These are phyloP conservation scores for Tridacna crocea DNA, from an alignment of 2,888 invertebrate genomes.

Conservation along the genomic window DNA sequence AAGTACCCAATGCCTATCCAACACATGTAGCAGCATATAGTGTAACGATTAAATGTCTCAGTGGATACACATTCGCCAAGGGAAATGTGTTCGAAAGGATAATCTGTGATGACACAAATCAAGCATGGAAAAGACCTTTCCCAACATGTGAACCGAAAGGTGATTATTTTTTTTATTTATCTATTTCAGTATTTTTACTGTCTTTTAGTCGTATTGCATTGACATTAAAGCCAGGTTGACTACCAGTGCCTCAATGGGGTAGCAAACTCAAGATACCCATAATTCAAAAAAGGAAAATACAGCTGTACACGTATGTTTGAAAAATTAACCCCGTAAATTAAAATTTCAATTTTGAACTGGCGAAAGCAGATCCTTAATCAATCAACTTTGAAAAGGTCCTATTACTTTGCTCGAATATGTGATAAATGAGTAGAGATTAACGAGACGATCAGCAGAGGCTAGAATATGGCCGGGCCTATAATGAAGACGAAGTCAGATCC, in stretches of 20 bases:
- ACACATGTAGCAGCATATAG: neutral
- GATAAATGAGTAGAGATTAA: neutral
- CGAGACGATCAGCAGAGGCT: too few species aligned
- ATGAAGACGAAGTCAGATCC: too few species aligned
- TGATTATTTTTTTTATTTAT: too few species aligned
- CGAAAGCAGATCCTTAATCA: too few species aligned
- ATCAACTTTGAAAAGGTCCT: too few species aligned
- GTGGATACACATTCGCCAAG: neutral
- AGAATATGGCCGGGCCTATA: too few species aligned
- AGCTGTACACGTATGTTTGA: neutral
- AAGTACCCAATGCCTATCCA: neutral
- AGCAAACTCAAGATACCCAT: neutral
- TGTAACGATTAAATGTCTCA: neutral
- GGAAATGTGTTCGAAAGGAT: neutral
- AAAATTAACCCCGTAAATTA: neutral
- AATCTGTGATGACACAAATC: conserved; percentile 2
- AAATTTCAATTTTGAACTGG: too few species aligned
- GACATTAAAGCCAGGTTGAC: neutral
- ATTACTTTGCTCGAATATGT: neutral
- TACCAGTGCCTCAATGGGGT: neutral
- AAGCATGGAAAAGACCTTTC: conserved; percentile 2
- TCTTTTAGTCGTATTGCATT: neutral
- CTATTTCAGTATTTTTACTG: neutral
- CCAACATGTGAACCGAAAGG: conserved; percentile 5
- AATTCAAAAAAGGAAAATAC: neutral